Conservation (phyloP, 2,888 invertebrate species). For the Alloplasta piceator region DNA sequence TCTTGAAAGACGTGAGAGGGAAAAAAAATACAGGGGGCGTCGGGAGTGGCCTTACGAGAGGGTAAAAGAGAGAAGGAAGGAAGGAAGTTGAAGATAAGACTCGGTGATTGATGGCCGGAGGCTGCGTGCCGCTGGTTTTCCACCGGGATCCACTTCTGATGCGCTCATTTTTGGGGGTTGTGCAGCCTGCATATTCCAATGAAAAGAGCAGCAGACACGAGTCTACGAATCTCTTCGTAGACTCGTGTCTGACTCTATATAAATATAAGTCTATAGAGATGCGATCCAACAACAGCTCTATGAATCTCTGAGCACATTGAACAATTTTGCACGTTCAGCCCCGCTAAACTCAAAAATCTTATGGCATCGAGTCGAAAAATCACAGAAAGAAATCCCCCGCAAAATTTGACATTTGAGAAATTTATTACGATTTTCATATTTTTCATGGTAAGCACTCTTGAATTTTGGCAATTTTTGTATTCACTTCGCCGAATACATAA, state of each 20-base stretch:
- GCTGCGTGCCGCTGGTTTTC: conserved; percentile 63
- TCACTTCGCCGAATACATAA: too few relatives aligned
- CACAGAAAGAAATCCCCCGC: too few relatives aligned
- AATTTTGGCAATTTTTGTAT: too few relatives aligned
- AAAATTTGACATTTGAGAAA: too few relatives aligned
- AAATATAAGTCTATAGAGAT: too few relatives aligned
- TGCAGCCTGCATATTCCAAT: conserved; percentile 37
- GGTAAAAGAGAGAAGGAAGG: conserved; percentile 60
- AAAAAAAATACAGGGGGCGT: conserved; percentile 28
- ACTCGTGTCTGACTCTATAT: too few relatives aligned
- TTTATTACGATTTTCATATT: too few relatives aligned
- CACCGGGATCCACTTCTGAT: conserved; percentile 48
- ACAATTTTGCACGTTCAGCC: not conserved
- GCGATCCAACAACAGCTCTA: too few relatives aligned
- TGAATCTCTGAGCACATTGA: not conserved
- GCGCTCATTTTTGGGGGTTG: conserved; percentile 29
- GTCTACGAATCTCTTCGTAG: not conserved
- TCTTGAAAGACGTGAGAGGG: conserved; percentile 12
- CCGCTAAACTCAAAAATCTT: too few relatives aligned
- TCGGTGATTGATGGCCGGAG: conserved; percentile 74
- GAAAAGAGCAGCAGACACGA: conserved; percentile 54
- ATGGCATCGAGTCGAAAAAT: too few relatives aligned
- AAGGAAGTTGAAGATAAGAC: conserved; percentile 71
- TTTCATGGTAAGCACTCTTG: too few relatives aligned
- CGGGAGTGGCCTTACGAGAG: conserved; percentile 23